Conservation (phyloP, 1,140 invertebrate species). For the Ceratitis capitata region DNA sequence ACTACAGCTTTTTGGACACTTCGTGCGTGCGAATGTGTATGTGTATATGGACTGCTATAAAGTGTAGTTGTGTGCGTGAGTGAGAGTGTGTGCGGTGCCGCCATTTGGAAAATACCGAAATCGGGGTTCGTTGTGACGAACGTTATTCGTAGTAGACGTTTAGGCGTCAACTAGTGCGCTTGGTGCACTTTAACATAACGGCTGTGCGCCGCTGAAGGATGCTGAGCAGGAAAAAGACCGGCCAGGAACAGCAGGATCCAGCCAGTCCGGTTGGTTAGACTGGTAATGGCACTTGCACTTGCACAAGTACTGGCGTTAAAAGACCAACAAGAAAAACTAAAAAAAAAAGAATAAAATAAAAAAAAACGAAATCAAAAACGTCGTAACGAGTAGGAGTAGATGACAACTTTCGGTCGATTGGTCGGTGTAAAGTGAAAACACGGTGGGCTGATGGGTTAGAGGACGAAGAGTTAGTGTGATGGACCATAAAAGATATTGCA, state of each 20-base stretch:
- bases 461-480: neutral
- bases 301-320: neutral
- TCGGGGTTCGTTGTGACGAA: constrained; percentile 66
- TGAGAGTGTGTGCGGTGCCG: constrained; percentile 49
- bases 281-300: neutral
- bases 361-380: neutral
- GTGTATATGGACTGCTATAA: neutral
- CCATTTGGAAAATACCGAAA: constrained; percentile 65
- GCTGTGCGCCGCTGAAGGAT: constrained; percentile 45
- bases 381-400: neutral
- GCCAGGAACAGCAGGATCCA: constrained; percentile 30
- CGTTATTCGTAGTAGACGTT: constrained; percentile 67
- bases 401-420: neutral
- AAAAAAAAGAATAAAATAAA: no score
- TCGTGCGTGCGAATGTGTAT: neutral
- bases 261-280: neutral
- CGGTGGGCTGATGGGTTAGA: neutral
- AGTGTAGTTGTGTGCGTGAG: neutral
- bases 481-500: neutral
- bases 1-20: neutral
- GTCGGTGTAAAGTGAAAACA: neutral
- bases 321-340: no score
- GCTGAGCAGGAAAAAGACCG: constrained; percentile 27
- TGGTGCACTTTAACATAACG: constrained; percentile 64
- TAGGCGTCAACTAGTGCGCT: constrained; percentile 67